These are phyloP conservation scores for Abramis brama DNA, from an alignment of 2,113 vertebrate species.

Conservation along the genomic window DNA sequence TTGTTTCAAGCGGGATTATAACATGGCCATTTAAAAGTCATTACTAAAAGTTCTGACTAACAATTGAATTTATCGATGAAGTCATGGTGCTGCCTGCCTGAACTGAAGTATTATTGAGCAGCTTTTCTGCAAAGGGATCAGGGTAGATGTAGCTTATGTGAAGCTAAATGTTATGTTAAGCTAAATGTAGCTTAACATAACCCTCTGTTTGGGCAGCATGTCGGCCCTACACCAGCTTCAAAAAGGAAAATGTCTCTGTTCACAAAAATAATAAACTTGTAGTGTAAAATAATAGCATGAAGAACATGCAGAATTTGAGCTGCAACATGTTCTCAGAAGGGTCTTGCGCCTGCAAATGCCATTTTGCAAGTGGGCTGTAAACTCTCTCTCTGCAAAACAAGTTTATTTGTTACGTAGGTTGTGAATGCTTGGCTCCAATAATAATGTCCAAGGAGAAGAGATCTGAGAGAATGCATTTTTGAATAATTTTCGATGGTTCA, in stretches of 20 bases:
- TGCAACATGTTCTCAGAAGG: neutral
- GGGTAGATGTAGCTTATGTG: neutral
- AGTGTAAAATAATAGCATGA: neutral
- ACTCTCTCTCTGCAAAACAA: neutral
- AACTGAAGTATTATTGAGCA: conserved; percentile 38
- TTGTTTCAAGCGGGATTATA: conserved; percentile 39
- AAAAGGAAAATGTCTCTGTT: conserved; percentile 1
- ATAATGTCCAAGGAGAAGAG: conserved; percentile 44
- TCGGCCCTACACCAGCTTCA: neutral
- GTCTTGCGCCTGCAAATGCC: neutral
- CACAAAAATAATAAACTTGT: conserved; percentile 5
- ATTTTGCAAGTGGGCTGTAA: conserved; percentile 2
- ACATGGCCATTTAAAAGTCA: conserved; percentile 50
- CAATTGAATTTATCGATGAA: conserved; percentile 35
- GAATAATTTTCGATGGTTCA: conserved; percentile 32
- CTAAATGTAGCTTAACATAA: conserved; percentile 10
- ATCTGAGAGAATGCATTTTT: conserved; percentile 29
- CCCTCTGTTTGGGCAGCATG: conserved; percentile 12
- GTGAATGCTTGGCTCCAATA: conserved; percentile 31
- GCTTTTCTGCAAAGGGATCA: conserved; percentile 15
- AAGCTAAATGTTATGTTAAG: neutral
- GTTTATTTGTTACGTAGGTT: conserved; percentile 18
- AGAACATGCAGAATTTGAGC: neutral
- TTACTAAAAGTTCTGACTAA: conserved; percentile 21
- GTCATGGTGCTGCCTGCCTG: conserved; percentile 5